phyloP scores from a whole-genome alignment of 2,888 invertebrate genomes.

The Apomyelois bistriatella region DNA sequence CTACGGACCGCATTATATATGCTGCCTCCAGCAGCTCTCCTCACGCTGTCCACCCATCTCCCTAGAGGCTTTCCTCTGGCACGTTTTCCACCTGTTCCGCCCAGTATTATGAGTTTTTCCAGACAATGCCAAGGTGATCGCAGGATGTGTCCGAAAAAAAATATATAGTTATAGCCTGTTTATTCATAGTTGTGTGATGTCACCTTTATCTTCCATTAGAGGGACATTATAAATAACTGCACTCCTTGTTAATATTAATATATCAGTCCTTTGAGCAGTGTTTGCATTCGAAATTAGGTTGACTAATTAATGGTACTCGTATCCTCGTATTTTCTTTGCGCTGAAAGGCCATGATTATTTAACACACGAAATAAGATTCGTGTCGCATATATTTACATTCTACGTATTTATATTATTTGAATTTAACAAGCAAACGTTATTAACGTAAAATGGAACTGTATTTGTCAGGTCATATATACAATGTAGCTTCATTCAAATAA shows the following conservation, averaged over 20 bases:
- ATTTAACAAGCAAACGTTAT: not conserved
- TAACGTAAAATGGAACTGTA: too few relatives aligned
- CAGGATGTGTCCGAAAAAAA: too few relatives aligned
- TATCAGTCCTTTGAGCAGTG: not conserved
- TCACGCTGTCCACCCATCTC: too few relatives aligned
- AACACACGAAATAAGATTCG: not conserved
- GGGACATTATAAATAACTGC: conserved; percentile 10
- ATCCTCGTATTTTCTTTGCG: not conserved
- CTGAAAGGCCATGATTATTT: not conserved
- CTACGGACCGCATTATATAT: too few relatives aligned
- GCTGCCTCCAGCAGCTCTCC: too few relatives aligned
- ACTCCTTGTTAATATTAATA: conserved; percentile 2
- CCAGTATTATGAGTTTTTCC: too few relatives aligned
- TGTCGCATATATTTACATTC: not conserved
- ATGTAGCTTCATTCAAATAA: too few relatives aligned
- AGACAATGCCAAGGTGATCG: too few relatives aligned
- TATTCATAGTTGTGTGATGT: too few relatives aligned
- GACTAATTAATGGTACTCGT: conserved; percentile 3
- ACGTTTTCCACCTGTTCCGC: too few relatives aligned
- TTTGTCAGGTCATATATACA: too few relatives aligned
- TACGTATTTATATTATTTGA: not conserved
- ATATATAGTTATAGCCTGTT: not conserved
- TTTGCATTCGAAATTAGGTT: conserved; percentile 18
- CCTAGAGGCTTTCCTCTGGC: too few relatives aligned
- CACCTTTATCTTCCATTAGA: not conserved